A percentile compares a stretch with the other conserved stretches of the same genome.
phyloP scores from a whole-genome alignment of 1,140 invertebrate species.

The Agrypnia vestita region DNA sequence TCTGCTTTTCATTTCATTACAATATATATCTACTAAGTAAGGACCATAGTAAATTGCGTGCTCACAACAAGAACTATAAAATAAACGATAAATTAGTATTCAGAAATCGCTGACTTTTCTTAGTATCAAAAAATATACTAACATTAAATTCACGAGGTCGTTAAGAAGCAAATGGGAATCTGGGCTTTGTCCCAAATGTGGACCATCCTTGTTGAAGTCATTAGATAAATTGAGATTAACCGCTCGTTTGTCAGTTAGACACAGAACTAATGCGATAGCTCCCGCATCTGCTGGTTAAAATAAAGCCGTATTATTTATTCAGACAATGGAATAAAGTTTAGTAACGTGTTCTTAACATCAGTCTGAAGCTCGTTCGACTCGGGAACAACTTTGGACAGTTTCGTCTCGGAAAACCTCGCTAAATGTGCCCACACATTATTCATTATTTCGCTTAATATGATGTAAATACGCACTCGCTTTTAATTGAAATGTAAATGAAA shows the following conservation, averaged over 20 bases:
- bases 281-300: constrained; percentile 21
- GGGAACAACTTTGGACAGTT: neutral
- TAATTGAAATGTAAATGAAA: neutral
- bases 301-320: constrained; percentile 27
- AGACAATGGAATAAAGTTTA: constrained; percentile 21
- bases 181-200: no score
- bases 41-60: no score
- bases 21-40: no score
- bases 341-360: constrained; percentile 21
- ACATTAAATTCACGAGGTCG: no score
- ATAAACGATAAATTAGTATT: no score
- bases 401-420: neutral
- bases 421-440: neutral
- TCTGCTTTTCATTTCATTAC: no score
- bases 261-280: neutral
- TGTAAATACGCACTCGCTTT: neutral
- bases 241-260: neutral
- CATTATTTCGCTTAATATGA: no score
- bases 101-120: no score
- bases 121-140: no score
- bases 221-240: constrained; percentile 1
- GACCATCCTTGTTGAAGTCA: neutral
- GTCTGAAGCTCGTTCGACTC: neutral
- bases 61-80: no score
- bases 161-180: no score